Percentiles rank a stretch among this genome's conserved stretches.
These are phyloP conservation scores for Amphiduros pacificus DNA, from an alignment of 2,888 invertebrate genomes.

Conservation along the genomic window DNA sequence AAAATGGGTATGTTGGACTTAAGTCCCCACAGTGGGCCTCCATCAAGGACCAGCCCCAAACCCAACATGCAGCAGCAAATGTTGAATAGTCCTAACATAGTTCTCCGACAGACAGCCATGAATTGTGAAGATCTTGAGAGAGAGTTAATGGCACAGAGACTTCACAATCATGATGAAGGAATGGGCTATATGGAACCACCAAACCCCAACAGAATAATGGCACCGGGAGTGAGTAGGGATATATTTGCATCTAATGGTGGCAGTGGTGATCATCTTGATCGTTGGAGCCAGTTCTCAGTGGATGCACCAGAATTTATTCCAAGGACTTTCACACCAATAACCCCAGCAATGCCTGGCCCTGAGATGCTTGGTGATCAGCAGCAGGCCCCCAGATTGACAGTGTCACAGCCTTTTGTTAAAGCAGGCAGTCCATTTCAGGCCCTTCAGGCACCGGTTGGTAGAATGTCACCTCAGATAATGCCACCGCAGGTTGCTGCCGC, in stretches of 20 bases:
- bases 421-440: conserved; percentile 2
- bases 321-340: conserved; percentile 8
- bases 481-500: not conserved
- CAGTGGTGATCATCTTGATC: not conserved
- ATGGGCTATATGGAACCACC: not conserved
- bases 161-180: no score
- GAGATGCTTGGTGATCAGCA: not conserved
- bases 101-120: not conserved
- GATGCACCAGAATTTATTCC: conserved; percentile 34
- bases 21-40: no score
- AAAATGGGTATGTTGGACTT: no score
- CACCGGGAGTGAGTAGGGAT: no score
- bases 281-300: conserved; percentile 19
- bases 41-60: no score
- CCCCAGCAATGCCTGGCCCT: not conserved
- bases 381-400: not conserved
- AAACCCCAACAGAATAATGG: not conserved
- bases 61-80: not conserved
- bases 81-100: not conserved
- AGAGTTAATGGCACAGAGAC: no score
- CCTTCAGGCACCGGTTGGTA: not conserved
- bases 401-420: not conserved
- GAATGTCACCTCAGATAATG: conserved; percentile 7
- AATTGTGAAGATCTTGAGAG: conserved; percentile 19
- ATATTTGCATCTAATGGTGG: not conserved